phyloP scores from a whole-genome alignment of 35 echinoderm and acorn worm species.

The Heliocidaris erythrogramma region DNA sequence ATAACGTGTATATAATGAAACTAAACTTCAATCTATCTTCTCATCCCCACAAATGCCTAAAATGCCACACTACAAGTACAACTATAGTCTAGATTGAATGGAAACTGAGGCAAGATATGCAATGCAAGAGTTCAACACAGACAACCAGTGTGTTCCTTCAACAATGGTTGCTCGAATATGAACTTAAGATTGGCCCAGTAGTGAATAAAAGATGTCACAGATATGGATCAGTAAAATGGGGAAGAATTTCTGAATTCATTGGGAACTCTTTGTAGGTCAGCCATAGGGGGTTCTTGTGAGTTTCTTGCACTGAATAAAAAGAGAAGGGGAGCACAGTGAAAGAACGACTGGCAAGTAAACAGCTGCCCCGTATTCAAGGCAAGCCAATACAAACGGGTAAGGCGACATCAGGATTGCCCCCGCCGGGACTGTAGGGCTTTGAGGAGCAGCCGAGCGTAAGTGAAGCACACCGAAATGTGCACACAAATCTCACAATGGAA shows the following conservation, averaged over 20 bases:
- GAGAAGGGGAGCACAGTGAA: neutral
- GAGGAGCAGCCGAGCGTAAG: conserved; percentile 43
- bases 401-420: conserved; percentile 46
- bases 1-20: neutral
- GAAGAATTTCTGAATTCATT: conserved; percentile 16
- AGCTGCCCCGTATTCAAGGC: conserved; percentile 47
- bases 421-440: conserved; percentile 23
- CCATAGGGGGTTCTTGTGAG: conserved; percentile 26
- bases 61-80: neutral
- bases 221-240: conserved; percentile 29
- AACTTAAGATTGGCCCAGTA: conserved; percentile 27
- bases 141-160: neutral
- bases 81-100: neutral
- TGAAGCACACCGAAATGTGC: conserved; percentile 24
- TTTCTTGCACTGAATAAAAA: conserved; percentile 1
- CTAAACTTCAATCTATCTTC: neutral
- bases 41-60: neutral
- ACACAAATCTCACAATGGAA: conserved; percentile 32
- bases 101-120: neutral
- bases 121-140: neutral
- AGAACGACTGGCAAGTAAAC: conserved; percentile 41
- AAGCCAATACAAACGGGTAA: conserved; percentile 40
- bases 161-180: conserved; percentile 23
- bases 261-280: conserved; percentile 35
- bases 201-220: conserved; percentile 35